These are phyloP conservation scores for Drosophila barbarae DNA, from an alignment of 2,888 invertebrate species.

Conservation along the genomic window DNA sequence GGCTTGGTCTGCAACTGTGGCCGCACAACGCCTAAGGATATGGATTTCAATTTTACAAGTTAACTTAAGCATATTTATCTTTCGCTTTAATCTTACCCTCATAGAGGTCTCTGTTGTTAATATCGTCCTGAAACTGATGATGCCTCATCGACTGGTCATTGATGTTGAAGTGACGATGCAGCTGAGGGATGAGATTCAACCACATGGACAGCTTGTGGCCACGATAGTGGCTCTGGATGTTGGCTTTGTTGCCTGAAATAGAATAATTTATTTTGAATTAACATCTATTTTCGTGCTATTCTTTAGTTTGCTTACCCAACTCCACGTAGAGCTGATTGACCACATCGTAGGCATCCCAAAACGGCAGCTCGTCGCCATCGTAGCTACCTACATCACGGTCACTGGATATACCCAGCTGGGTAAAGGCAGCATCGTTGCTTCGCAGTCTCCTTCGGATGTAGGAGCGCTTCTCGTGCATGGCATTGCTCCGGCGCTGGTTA, in stretches of 20 bases:
- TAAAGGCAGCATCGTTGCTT: constrained; percentile 61
- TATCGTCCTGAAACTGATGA: constrained; percentile 91
- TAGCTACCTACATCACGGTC: constrained; percentile 60
- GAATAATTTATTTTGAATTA: not conserved
- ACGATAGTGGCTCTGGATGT: constrained; percentile 93
- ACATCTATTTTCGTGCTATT: not conserved
- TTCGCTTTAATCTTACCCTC: constrained; percentile 83
- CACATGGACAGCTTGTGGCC: constrained; percentile 96
- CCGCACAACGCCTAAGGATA: constrained; percentile 84
- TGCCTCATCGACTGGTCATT: constrained; percentile 91
- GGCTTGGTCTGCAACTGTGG: constrained; percentile 83
- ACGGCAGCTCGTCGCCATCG: constrained; percentile 81
- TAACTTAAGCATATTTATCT: not conserved
- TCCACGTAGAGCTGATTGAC: constrained; percentile 94
- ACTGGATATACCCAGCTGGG: constrained; percentile 38
- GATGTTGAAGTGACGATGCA: constrained; percentile 89
- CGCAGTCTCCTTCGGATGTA: constrained; percentile 64
- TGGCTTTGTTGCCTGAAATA: constrained; percentile 84
- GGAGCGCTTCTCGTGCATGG: constrained; percentile 73
- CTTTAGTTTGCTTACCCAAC: constrained; percentile 82
- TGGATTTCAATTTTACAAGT: not conserved
- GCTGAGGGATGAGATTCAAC: constrained; percentile 93
- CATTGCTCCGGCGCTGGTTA: constrained; percentile 74
- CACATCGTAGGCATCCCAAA: constrained; percentile 94
- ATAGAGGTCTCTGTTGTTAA: constrained; percentile 82